Evolutionary conservation across 2,113 vertebrate genomes (phyloP).

Genomic region (Bucco capensis): DNA sequence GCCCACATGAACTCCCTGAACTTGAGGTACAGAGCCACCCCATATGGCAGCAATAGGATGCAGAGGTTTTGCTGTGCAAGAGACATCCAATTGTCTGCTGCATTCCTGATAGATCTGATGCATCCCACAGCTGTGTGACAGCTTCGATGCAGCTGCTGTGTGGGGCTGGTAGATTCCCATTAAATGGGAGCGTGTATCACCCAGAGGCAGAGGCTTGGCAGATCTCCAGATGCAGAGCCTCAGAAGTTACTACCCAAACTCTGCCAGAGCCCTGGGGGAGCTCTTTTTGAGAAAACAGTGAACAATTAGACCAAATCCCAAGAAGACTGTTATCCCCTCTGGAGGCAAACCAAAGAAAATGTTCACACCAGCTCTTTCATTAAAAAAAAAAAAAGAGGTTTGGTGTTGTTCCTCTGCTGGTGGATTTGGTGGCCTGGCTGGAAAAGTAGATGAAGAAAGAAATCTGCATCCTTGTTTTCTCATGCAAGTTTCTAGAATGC

Average conservation of each 20-base stretch:
- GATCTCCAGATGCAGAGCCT: neutral
- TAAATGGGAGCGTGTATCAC: neutral
- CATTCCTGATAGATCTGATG: fast-evolving
- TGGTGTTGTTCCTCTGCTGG: neutral
- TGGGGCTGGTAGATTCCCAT: neutral
- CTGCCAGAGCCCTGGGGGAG: conserved; percentile 2
- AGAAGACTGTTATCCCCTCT: conserved; percentile 3
- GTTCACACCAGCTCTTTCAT: conserved; percentile 3
- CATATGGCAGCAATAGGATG: fast-evolving
- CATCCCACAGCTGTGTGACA: neutral
- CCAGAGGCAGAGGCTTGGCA: conserved; percentile 4
- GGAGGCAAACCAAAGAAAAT: conserved; percentile 31
- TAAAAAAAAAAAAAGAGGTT: neutral
- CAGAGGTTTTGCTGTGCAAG: neutral
- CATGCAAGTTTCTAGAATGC: neutral
- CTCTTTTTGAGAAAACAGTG: conserved; percentile 23
- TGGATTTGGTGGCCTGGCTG: neutral
- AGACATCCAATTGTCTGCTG: neutral
- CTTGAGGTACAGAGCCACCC: neutral
- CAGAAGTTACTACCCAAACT: conserved; percentile 21
- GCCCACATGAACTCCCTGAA: neutral
- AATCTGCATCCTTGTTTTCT: neutral
- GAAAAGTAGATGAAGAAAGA: neutral
- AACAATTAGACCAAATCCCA: conserved; percentile 16
- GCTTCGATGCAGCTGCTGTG: neutral